Evolutionary conservation across 2,888 invertebrate genomes (phyloP).

Genomic region (Teleogryllus oceanicus): DNA sequence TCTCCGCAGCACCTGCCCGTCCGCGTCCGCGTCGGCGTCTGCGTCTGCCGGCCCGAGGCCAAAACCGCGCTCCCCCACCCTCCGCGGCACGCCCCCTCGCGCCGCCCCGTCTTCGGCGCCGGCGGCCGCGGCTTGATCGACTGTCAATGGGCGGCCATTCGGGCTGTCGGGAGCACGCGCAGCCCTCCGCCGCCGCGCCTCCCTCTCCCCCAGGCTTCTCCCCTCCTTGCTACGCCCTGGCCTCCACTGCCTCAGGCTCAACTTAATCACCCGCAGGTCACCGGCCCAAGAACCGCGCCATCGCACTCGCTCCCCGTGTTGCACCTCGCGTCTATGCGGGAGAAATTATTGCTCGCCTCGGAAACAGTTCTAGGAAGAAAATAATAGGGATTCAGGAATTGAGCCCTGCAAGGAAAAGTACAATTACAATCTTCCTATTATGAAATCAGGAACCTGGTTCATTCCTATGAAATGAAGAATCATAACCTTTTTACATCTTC

Average conservation of each 20-base stretch:
- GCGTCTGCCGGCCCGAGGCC: background rate
- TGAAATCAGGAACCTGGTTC: too few species aligned
- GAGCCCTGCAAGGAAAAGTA: too few species aligned
- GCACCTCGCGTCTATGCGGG: background rate
- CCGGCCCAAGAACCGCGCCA: background rate
- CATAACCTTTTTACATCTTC: too few species aligned
- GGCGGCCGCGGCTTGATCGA: background rate
- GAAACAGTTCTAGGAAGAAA: too few species aligned
- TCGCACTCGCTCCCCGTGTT: background rate
- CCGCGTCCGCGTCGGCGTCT: background rate
- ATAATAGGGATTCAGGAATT: too few species aligned
- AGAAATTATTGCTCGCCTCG: too few species aligned
- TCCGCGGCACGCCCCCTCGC: background rate
- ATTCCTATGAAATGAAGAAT: too few species aligned
- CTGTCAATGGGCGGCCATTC: conserved; percentile 18
- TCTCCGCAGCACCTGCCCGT: too few species aligned
- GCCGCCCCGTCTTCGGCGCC: background rate
- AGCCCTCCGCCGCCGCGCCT: background rate
- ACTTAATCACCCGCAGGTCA: conserved; percentile 18
- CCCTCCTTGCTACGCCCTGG: background rate
- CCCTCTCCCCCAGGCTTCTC: background rate
- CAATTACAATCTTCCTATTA: too few species aligned
- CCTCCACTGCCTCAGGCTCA: background rate
- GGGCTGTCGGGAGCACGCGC: background rate
- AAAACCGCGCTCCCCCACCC: background rate